Conservation (phyloP, 2,113 vertebrate species). For the Serranochromis macrocephalus region DNA sequence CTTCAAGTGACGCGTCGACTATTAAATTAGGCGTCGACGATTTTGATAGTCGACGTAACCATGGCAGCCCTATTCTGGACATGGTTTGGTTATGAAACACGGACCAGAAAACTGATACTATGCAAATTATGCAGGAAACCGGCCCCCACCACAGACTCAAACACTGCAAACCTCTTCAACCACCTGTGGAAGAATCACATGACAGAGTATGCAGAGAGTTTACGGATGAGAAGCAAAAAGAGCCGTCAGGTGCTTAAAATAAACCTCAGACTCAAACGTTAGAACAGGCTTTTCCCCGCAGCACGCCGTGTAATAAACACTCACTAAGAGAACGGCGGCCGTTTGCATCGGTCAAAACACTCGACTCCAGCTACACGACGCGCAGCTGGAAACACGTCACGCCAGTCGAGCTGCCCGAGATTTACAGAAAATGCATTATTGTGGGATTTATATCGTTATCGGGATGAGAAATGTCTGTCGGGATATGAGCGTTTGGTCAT, state of each 20-base stretch:
- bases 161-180: neutral
- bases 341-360: neutral
- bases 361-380: neutral
- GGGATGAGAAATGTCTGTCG: neutral
- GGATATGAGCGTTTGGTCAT: neutral
- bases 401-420: fast-evolving
- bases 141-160: neutral
- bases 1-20: fast-evolving
- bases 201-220: neutral
- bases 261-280: no score
- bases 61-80: neutral
- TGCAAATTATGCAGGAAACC: neutral
- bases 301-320: no score
- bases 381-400: neutral
- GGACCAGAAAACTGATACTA: neutral
- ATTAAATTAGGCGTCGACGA: fast-evolving
- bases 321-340: no score
- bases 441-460: fast-evolving
- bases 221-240: neutral
- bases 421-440: neutral
- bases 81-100: neutral
- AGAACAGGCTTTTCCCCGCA: no score
- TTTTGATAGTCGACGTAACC: neutral
- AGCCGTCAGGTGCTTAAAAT: neutral
- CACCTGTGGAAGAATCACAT: neutral